Evolutionary conservation across 92 coral and sea anemone genomes (phyloP), one percentile per base, ranked within the genome.

Genomic region (Montipora capitata): DNA sequence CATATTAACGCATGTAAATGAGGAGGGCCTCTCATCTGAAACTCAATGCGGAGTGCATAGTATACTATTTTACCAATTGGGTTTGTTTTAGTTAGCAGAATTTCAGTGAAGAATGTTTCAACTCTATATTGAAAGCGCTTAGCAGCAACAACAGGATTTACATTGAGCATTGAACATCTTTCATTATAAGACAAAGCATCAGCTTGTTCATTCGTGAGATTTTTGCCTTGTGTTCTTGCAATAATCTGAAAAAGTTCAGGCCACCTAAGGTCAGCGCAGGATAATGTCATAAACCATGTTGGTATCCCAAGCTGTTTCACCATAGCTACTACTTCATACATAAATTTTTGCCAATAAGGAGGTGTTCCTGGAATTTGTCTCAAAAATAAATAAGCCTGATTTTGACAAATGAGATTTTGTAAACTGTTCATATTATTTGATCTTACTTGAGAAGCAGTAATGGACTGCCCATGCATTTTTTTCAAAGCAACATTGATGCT

Each of bases 371-470:
- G 84, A 43, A 84, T 83, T 76, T 89, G 85, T 70, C 90, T 71
- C 63, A 90, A 40, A 79, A 91, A 91, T 56, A 85, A 62, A 87
- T 91, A 91, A 38, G 94, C 94, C 54, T 91, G 91, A 42, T 91
- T 91, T 75, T 91, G 94, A 20, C 80, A 83, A 70, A 90, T 52
- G 13, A 85, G 81, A 62, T 74, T 67, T 49, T 51, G 66, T 70
- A 90, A 78, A 20, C 49, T 40, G 14, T 91, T 40, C 6, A 77
- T 44, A 74, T 91, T 76, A 42, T 45, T 45, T 9, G 80, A 68
- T 65, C 83, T 81, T 64, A 91, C 70, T 87, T 91, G 92, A 0
- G 95, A 82, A 40, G 92, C 95, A 76, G 94, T 87, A 43, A 92
- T 27, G 13, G 80, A 44, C 52, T 89, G 93, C 1, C 93, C 93